Conservation (phyloP, 2,888 invertebrate genomes). For the Eulithis prunata region DNA sequence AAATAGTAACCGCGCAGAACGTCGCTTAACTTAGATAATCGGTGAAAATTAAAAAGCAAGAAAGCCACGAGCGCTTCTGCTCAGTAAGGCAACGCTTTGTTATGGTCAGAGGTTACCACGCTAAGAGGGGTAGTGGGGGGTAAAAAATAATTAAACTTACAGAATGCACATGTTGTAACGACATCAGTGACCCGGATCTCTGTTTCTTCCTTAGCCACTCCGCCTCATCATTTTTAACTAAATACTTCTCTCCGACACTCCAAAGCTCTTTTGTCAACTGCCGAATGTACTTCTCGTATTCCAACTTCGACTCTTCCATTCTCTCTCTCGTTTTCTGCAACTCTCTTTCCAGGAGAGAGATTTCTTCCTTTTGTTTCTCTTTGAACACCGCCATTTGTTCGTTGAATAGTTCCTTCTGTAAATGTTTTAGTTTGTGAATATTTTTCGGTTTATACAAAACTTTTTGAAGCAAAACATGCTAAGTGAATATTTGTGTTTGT, state of each 20-base stretch:
- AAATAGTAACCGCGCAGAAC: too few relatives aligned
- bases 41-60: too few relatives aligned
- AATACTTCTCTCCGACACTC: constrained; percentile 85
- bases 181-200: constrained; percentile 72
- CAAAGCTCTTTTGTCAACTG: constrained; percentile 84
- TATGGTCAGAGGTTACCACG: too few relatives aligned
- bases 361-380: constrained; percentile 82
- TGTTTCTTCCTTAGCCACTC: constrained; percentile 75
- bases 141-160: constrained; percentile 48
- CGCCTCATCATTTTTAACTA: constrained; percentile 83
- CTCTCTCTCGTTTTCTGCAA: constrained; percentile 83
- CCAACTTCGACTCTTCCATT: constrained; percentile 61
- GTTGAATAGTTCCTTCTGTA: constrained; percentile 85
- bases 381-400: constrained; percentile 84
- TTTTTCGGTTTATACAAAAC: not conserved
- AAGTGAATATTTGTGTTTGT: not conserved
- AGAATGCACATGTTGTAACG: constrained; percentile 74
- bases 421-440: constrained; percentile 32
- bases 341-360: constrained; percentile 72
- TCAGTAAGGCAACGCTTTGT: too few relatives aligned
- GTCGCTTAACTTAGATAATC: too few relatives aligned
- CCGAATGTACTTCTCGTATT: constrained; percentile 71
- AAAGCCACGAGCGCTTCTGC: too few relatives aligned
- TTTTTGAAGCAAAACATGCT: constrained; percentile 12
- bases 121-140: too few relatives aligned